These are phyloP conservation scores for Nylanderia fulva DNA, from an alignment of 1,140 invertebrate species.

Conservation along the genomic window DNA sequence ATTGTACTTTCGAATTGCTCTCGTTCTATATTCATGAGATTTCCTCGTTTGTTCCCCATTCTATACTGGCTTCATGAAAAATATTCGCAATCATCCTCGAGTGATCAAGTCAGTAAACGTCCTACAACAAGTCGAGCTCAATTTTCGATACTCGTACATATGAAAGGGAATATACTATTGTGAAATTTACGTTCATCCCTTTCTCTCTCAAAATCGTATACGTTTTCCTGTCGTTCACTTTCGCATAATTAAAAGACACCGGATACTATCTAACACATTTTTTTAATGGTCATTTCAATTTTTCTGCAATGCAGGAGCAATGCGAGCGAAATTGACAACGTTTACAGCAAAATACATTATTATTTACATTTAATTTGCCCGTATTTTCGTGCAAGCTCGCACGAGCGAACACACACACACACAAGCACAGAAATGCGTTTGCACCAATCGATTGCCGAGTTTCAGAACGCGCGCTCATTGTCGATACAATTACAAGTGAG, in stretches of 20 bases:
- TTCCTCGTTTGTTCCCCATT: conserved; percentile 7
- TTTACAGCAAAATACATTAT: conserved; percentile 36
- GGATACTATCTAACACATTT: not conserved
- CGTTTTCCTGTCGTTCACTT: not conserved
- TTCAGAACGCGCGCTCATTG: conserved; percentile 33
- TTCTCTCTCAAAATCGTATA: not conserved
- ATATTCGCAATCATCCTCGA: conserved; percentile 24
- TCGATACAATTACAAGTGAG: conserved; percentile 44
- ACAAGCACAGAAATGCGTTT: conserved; percentile 10
- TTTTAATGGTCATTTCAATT: conserved; percentile 20
- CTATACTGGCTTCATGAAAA: not conserved
- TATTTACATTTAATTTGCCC: conserved; percentile 33
- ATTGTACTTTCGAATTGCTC: conserved; percentile 5
- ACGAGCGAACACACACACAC: not conserved
- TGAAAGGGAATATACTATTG: not conserved
- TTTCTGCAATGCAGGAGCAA: not conserved
- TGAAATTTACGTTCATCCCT: not conserved
- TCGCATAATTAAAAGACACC: not conserved
- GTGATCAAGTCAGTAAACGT: conserved; percentile 18
- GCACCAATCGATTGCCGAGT: conserved; percentile 43
- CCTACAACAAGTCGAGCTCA: not conserved
- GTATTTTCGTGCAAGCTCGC: conserved; percentile 36
- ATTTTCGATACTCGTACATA: not conserved
- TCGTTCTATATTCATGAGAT: conserved; percentile 37
- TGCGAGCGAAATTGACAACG: not conserved